Percentiles rank a stretch among this genome's conserved stretches.
These are phyloP conservation scores for Chrysolina oricalcia DNA, from an alignment of 2,888 invertebrate genomes.

Conservation along the genomic window DNA sequence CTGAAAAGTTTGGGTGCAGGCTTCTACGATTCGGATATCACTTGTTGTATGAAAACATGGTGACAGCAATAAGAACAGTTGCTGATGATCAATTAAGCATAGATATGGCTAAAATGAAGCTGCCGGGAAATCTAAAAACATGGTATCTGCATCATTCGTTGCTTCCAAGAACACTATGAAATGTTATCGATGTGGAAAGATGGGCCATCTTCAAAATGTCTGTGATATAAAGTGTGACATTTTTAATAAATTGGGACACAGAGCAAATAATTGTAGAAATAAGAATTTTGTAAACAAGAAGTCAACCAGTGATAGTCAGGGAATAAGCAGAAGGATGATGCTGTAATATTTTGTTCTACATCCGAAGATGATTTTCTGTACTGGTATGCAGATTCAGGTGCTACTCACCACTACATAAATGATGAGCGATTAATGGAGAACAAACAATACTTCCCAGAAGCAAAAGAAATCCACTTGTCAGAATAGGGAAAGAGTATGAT, in stretches of 20 bases:
- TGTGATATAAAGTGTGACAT: slow-evolving; percentile 40
- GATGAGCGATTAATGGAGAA: slow-evolving; percentile 33
- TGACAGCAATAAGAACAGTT: slow-evolving; percentile 42
- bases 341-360: not conserved
- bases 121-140: slow-evolving; percentile 22
- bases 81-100: slow-evolving; percentile 39
- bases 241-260: slow-evolving; percentile 33
- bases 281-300: not conserved
- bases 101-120: slow-evolving; percentile 39
- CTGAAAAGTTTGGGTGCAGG: too few relatives aligned
- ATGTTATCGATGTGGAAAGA: slow-evolving; percentile 43
- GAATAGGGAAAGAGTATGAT: slow-evolving; percentile 44
- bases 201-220: slow-evolving; percentile 40
- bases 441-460: slow-evolving; percentile 33
- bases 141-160: not conserved
- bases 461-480: slow-evolving; percentile 42
- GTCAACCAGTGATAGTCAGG: slow-evolving; percentile 6
- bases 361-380: not conserved
- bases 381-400: slow-evolving; percentile 17
- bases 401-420: slow-evolving; percentile 45
- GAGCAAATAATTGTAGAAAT: not conserved
- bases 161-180: slow-evolving; percentile 11
- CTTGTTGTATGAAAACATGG: slow-evolving; percentile 20
- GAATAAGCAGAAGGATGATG: not conserved
- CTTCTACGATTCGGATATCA: too few relatives aligned